Base-by-base conservation (phyloP, 2,797 vertebrate genomes). In the Acipenser ruthenus region DNA sequence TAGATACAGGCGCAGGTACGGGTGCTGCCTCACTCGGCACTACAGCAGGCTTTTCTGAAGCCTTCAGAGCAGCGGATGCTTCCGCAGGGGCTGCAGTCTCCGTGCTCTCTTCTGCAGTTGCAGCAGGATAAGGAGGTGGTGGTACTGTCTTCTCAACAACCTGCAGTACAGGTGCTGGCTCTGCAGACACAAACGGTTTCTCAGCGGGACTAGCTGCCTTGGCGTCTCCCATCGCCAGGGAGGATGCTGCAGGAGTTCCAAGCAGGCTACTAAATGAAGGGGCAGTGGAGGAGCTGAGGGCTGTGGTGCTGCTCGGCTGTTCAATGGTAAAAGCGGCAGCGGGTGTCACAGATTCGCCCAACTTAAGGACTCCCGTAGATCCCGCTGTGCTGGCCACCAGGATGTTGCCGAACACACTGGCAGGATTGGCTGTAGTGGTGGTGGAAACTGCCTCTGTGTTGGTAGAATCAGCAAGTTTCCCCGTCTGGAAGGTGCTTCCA, bases 261-360 rank as follows among this genome's bases (percentile, higher is more conserved):
- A 94, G 79, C 62, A 96, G 89, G 72, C 84, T 84, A 50, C 87
- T 78, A n/a, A 96, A 91, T 0, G 90, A 90, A 6, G 89, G 70
- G 0, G 85, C 66, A 0, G 80, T 0, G 77, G 0, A 1, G 84
- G 49, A 6, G 76, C 10, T 62, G 84, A 80, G 7, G 64, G 76
- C 0, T 2, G 60, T 1, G 0, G 79, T 60, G 3, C 7, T 72
- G 47, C 49, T 78, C 0, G 80, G 4, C 49, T 81, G 84, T 7
- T 87, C 82, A 55, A 90, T 82, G 0, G 91, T 77, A 73, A 95
- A 92, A 0, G 80, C 63, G 10, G 75, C 7, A 6, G 70, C 15
- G 0, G 77, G 13, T 1, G 79, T 56, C 0, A 68, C 72, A 0
- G 71, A 10, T 3, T 89, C 86, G 4, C 89, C 87, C 8, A 93